A percentile compares a stretch with the other conserved stretches of the same genome.
phyloP scores from a whole-genome alignment of 2,113 vertebrate genomes.

The Paradoxurus hermaphroditus region DNA sequence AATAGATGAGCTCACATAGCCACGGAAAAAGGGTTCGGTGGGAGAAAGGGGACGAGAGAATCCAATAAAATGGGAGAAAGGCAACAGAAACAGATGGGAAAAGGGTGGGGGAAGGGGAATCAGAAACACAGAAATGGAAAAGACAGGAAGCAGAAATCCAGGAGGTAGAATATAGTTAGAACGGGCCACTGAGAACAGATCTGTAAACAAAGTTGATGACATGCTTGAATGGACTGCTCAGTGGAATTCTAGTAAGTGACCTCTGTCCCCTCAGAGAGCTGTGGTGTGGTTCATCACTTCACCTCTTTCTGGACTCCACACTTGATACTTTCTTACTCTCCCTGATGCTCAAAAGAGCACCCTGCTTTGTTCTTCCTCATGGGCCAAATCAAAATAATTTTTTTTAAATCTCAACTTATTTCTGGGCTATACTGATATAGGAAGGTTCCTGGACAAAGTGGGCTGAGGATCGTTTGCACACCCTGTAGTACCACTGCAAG shows the following conservation, averaged over 20 bases:
- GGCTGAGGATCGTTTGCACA: neutral
- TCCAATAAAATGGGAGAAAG: neutral
- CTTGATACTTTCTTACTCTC: constrained; percentile 42
- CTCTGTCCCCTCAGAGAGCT: constrained; percentile 34
- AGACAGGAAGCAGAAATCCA: constrained; percentile 25
- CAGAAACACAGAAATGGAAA: constrained; percentile 32
- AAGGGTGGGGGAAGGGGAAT: neutral
- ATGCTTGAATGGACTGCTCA: constrained; percentile 15
- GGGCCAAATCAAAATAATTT: constrained; percentile 21
- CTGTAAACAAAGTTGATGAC: constrained; percentile 61
- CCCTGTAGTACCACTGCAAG: neutral
- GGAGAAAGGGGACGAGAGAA: neutral
- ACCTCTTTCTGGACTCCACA: constrained; percentile 2
- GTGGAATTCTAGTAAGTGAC: constrained; percentile 20
- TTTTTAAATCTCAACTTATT: constrained; percentile 8
- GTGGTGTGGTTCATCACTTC: neutral
- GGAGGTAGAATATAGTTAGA: constrained; percentile 23
- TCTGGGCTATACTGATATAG: neutral
- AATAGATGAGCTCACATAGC: neutral
- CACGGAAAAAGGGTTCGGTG: neutral
- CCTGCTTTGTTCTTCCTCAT: constrained; percentile 13
- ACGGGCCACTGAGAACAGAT: neutral
- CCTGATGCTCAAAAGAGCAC: constrained; percentile 35
- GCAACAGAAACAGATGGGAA: constrained; percentile 13
- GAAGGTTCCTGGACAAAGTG: neutral